These are phyloP conservation scores for Hippopotamyrus pictus DNA, from an alignment of 2,797 vertebrate species.

Conservation along the genomic window DNA sequence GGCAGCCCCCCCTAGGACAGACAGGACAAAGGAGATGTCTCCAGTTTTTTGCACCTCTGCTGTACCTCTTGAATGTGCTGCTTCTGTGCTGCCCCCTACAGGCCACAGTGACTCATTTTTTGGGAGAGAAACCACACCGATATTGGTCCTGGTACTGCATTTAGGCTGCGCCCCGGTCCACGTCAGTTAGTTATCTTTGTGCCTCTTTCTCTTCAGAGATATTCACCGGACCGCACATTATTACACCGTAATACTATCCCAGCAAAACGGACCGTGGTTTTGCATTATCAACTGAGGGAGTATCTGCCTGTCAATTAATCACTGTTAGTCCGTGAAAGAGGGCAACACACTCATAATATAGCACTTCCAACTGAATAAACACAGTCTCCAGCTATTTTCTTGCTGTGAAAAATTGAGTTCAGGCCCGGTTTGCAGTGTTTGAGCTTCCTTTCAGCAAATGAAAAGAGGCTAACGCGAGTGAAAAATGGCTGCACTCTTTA, in stretches of 20 bases:
- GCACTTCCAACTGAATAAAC: conserved; percentile 28
- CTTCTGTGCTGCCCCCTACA: conserved; percentile 11
- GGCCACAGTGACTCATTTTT: not conserved
- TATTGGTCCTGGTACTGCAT: not conserved
- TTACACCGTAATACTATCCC: not conserved
- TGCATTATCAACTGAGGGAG: not conserved
- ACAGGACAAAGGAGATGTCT: not conserved
- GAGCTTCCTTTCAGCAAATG: conserved; percentile 6
- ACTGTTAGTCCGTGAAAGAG: conserved; percentile 30
- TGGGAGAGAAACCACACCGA: not conserved
- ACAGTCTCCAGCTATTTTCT: conserved; percentile 5
- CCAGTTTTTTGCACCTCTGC: not conserved
- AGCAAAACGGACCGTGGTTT: not conserved
- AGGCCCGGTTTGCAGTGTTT: conserved; percentile 22
- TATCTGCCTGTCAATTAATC: conserved; percentile 2
- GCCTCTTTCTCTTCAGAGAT: not conserved
- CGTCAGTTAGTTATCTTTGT: not conserved
- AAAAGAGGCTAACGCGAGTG: not conserved
- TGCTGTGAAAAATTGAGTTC: conserved; percentile 10
- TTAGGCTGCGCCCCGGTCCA: not conserved
- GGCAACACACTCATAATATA: conserved; percentile 26
- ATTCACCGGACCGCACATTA: not conserved
- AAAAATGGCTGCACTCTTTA: not conserved
- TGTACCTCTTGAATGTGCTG: not conserved
- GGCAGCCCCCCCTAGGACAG: not conserved